Percentiles rank a stretch among this genome's conserved stretches.
phyloP scores from a whole-genome alignment of 2,113 vertebrate species.

The Bungarus multicinctus region DNA sequence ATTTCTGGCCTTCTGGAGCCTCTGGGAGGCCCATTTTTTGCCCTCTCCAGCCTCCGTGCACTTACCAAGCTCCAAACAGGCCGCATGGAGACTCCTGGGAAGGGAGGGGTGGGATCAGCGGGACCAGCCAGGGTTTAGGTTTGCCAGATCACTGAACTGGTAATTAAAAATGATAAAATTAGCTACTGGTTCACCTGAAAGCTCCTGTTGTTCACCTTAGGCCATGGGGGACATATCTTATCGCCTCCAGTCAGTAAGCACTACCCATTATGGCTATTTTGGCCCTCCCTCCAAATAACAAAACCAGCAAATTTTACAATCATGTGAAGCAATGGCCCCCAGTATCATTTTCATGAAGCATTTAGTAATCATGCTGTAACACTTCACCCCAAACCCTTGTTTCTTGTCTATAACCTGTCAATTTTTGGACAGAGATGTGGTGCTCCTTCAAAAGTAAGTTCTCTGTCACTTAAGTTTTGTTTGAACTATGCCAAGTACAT shows the following conservation, averaged over 20 bases:
- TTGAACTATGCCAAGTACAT: neutral
- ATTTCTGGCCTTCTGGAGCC: no score
- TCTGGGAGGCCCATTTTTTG: no score
- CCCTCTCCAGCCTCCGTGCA: no score
- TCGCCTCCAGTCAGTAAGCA: neutral
- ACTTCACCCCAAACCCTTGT: neutral
- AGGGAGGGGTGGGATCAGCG: no score
- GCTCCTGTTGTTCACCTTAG: neutral
- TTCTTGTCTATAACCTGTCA: neutral
- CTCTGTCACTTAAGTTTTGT: slow-evolving; percentile 17
- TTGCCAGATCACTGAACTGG: no score
- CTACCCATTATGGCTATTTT: neutral
- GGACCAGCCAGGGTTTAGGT: no score
- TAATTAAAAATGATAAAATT: no score
- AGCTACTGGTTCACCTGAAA: no score
- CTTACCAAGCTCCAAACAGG: no score
- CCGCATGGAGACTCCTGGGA: no score
- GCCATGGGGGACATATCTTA: neutral
- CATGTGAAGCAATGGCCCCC: neutral
- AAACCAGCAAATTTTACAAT: neutral
- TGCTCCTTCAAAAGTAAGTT: neutral
- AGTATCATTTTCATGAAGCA: neutral
- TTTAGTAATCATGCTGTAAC: neutral
- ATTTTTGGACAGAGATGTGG: neutral
- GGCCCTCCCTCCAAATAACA: neutral